phyloP scores from a whole-genome alignment of 2,113 vertebrate species.

The Rhipidura dahli region DNA sequence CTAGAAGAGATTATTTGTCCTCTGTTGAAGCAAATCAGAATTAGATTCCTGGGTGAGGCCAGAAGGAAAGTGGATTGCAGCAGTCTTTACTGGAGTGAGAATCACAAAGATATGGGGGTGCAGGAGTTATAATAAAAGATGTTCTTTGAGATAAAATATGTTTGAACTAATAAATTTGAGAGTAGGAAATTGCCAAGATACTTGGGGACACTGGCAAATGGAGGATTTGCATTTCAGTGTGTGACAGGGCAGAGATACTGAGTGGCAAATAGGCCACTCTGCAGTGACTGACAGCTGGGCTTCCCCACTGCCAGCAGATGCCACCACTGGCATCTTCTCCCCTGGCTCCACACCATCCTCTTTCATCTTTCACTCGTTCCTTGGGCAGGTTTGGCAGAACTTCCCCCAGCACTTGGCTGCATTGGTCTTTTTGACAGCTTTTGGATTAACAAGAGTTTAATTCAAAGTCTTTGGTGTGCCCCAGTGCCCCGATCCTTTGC shows the following conservation, averaged over 20 bases:
- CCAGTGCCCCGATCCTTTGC: not conserved
- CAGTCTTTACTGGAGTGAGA: not conserved
- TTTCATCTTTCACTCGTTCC: too few species aligned
- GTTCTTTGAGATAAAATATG: not conserved
- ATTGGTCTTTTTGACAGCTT: not conserved
- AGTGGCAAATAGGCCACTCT: not conserved
- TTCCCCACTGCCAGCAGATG: not conserved
- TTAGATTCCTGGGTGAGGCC: not conserved
- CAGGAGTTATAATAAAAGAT: not conserved
- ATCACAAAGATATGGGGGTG: not conserved
- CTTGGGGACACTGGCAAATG: not conserved
- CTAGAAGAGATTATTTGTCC: not conserved
- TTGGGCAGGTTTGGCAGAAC: not conserved
- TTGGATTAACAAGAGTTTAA: not conserved
- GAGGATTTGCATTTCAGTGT: not conserved
- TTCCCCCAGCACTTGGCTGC: not conserved
- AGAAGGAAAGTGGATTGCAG: not conserved
- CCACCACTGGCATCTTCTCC: not conserved
- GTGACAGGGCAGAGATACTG: not conserved
- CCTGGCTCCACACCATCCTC: not conserved
- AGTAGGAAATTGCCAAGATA: not conserved
- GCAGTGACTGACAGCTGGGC: not conserved
- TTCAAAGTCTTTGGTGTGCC: not conserved
- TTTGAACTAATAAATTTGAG: not conserved
- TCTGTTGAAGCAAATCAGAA: not conserved